phyloP scores from a whole-genome alignment of 2,888 invertebrate species.

The Oxycera nigricornis region DNA sequence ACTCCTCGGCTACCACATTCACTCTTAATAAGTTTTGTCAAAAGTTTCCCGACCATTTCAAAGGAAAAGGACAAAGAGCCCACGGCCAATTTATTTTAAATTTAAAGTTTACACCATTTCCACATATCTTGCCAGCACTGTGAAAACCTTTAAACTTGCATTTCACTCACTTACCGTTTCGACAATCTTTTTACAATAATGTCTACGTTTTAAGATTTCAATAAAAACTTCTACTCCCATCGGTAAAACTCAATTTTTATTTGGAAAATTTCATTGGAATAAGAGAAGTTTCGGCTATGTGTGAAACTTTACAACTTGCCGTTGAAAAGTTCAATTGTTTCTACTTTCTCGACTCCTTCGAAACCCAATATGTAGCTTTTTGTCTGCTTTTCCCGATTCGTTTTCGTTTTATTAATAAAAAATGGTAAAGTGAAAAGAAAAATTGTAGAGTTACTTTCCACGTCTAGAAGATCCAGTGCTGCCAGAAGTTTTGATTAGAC shows the following conservation, averaged over 20 bases:
- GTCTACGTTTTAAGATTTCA: slow-evolving; percentile 38
- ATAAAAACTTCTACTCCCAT: slow-evolving; percentile 33
- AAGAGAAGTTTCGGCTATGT: slow-evolving; percentile 8
- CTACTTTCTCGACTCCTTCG: slow-evolving; percentile 1
- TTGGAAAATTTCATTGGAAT: background rate
- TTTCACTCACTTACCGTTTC: background rate
- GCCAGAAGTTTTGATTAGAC: slow-evolving; percentile 34
- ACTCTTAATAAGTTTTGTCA: no score
- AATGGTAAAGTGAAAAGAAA: slow-evolving; percentile 17
- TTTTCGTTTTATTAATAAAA: slow-evolving; percentile 12
- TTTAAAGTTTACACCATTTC: background rate
- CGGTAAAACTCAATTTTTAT: slow-evolving; percentile 39
- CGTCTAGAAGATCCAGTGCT: slow-evolving; percentile 12
- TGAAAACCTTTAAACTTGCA: background rate
- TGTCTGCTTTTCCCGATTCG: background rate
- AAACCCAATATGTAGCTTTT: background rate
- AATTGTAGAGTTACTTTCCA: slow-evolving; percentile 7
- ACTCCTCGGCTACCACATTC: no score
- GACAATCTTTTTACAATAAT: slow-evolving; percentile 28
- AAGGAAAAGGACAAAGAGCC: no score
- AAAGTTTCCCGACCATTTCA: no score
- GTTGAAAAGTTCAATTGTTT: slow-evolving; percentile 38
- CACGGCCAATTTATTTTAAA: no score
- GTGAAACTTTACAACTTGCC: slow-evolving; percentile 38
- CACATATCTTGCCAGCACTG: background rate